Evolutionary conservation across 2,797 vertebrate species (phyloP).

Genomic region (Stomatorhinus walkeri): DNA sequence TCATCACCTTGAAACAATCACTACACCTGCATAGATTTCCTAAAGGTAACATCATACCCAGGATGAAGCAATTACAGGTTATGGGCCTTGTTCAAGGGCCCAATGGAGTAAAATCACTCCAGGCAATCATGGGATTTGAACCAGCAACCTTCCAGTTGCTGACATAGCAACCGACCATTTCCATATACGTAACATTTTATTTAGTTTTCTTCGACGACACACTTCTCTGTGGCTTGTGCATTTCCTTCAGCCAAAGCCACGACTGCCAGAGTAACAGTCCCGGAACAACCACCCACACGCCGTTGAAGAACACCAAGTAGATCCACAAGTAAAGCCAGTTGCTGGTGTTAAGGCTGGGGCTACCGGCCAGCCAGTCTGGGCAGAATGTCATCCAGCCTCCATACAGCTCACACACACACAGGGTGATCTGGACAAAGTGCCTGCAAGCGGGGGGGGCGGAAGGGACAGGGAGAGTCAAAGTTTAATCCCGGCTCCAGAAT

Average conservation of each 20-base stretch:
- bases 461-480: not conserved
- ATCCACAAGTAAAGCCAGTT: slow-evolving; percentile 68
- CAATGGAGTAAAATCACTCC: not conserved
- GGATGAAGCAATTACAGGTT: not conserved
- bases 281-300: slow-evolving; percentile 58
- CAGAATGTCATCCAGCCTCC: slow-evolving; percentile 67
- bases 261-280: slow-evolving; percentile 66
- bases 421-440: slow-evolving; percentile 68
- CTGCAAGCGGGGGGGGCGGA: slow-evolving; percentile 31
- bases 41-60: not conserved
- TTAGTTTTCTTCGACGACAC: slow-evolving; percentile 34
- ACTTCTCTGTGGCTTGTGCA: slow-evolving; percentile 36
- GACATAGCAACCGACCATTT: not conserved
- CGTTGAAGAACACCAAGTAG: slow-evolving; percentile 68
- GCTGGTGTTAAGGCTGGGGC: slow-evolving; percentile 59
- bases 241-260: slow-evolving; percentile 52
- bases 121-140: not conserved
- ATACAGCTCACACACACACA: slow-evolving; percentile 63
- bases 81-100: not conserved
- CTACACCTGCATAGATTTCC: not conserved
- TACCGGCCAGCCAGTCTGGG: slow-evolving; percentile 63
- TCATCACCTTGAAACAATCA: not conserved
- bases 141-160: not conserved
- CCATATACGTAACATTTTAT: slow-evolving; percentile 16
- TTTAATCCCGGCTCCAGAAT: not conserved